These are phyloP conservation scores for Agrypnus murinus DNA, from an alignment of 2,888 invertebrate species.

Conservation along the genomic window DNA sequence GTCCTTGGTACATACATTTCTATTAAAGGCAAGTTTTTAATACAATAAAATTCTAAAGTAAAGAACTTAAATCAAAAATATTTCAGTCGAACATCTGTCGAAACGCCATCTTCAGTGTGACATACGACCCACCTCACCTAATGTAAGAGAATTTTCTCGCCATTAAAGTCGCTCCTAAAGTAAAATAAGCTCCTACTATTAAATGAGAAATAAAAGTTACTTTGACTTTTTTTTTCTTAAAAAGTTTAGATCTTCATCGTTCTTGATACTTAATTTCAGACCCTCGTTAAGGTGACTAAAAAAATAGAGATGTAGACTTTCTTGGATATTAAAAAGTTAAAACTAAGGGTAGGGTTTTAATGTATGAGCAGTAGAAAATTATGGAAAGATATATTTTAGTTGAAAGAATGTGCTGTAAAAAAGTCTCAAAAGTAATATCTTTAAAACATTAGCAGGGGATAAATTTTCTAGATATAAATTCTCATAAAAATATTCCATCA, in stretches of 20 bases:
- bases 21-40: not conserved
- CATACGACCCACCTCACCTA: slow-evolving; percentile 3
- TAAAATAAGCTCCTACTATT: slow-evolving; percentile 6
- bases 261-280: not conserved
- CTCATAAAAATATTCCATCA: too few relatives aligned
- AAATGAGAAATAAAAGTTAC: slow-evolving; percentile 16
- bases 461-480: too few relatives aligned
- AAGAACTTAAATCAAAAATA: slow-evolving; percentile 8
- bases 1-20: too few relatives aligned
- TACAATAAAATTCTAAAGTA: not conserved
- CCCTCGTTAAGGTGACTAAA: slow-evolving; percentile 7
- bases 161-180: not conserved
- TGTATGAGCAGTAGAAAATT: too few relatives aligned
- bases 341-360: too few relatives aligned
- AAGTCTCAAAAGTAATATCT: too few relatives aligned
- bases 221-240: not conserved
- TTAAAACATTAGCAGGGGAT: too few relatives aligned
- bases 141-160: slow-evolving; percentile 14
- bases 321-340: too few relatives aligned
- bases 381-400: too few relatives aligned
- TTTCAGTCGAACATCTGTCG: slow-evolving; percentile 25
- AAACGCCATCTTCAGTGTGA: not conserved
- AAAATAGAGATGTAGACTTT: not conserved
- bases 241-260: not conserved
- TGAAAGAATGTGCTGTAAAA: too few relatives aligned